These are phyloP conservation scores for Phymanthus crucifer DNA, from an alignment of 92 coral and sea anemone genomes.

Conservation along the genomic window DNA sequence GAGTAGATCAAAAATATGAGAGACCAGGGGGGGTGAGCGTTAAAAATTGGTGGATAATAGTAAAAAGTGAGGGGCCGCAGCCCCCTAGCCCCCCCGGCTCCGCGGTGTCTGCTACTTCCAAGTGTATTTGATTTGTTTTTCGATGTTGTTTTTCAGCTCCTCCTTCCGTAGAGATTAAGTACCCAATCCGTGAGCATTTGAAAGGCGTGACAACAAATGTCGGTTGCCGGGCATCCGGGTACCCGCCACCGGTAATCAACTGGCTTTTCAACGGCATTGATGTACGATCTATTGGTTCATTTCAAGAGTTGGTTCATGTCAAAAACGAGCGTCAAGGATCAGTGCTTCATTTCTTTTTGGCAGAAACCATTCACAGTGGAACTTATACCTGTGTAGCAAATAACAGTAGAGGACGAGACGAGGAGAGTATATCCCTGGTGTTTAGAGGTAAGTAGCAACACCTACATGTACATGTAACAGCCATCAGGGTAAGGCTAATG, in stretches of 20 bases:
- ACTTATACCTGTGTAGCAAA: slow-evolving; percentile 12
- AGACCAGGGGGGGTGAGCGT: too few relatives aligned
- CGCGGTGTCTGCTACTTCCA: not conserved
- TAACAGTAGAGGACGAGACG: slow-evolving; percentile 11
- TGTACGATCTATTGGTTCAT: not conserved
- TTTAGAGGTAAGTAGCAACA: slow-evolving; percentile 19
- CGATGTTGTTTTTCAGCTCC: not conserved
- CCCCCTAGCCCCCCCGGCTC: too few relatives aligned
- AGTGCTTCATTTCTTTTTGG: not conserved
- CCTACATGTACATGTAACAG: too few relatives aligned
- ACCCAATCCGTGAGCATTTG: not conserved
- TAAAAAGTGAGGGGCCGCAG: too few relatives aligned
- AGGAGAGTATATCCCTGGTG: not conserved
- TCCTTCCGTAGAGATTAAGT: not conserved
- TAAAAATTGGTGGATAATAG: too few relatives aligned
- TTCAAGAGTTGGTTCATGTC: not conserved
- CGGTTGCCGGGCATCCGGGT: not conserved
- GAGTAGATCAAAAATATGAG: too few relatives aligned
- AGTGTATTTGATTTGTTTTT: not conserved
- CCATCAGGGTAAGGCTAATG: not conserved
- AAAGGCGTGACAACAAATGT: not conserved
- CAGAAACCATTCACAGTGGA: not conserved
- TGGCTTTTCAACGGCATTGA: not conserved
- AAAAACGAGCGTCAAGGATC: not conserved
- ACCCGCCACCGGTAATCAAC: not conserved